A percentile compares a stretch with the other conserved stretches of the same genome.
Evolutionary conservation across 1,140 invertebrate genomes (phyloP).

Genomic region (Anoplolepis gracilipes): DNA sequence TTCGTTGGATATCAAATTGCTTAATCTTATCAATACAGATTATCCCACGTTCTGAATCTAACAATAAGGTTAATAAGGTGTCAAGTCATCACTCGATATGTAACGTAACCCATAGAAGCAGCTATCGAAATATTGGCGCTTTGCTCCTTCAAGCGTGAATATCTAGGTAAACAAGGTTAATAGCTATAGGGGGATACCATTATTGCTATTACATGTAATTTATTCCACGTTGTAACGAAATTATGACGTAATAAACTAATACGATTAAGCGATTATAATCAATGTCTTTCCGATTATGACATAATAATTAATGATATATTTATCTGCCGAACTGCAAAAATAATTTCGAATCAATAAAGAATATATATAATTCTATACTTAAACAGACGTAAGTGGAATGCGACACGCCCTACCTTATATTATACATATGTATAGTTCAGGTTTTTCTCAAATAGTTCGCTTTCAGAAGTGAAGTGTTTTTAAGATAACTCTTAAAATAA

Average conservation of each 20-base stretch:
- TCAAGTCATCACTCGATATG: conserved; percentile 35
- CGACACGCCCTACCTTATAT: neutral
- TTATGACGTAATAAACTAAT: conserved; percentile 3
- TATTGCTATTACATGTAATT: conserved; percentile 40
- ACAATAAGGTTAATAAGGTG: conserved; percentile 28
- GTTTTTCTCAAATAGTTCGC: no score
- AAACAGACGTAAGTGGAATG: neutral
- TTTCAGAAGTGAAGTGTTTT: no score
- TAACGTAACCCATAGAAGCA: conserved; percentile 30
- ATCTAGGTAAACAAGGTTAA: conserved; percentile 67
- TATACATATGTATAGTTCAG: no score
- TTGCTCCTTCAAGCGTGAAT: conserved; percentile 33
- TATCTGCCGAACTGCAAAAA: neutral
- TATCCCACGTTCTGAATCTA: conserved; percentile 18
- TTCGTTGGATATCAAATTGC: neutral
- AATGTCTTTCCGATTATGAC: neutral
- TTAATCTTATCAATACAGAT: neutral
- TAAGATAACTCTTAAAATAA: no score
- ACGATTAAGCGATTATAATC: neutral
- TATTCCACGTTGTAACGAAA: conserved; percentile 23
- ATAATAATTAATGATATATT: neutral
- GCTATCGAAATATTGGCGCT: conserved; percentile 41
- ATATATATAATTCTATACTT: neutral
- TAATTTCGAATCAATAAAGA: neutral
- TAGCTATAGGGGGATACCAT: conserved; percentile 28